Evolutionary conservation across 2,888 invertebrate species (phyloP).

Genomic region (Shargacucullia verbasci): DNA sequence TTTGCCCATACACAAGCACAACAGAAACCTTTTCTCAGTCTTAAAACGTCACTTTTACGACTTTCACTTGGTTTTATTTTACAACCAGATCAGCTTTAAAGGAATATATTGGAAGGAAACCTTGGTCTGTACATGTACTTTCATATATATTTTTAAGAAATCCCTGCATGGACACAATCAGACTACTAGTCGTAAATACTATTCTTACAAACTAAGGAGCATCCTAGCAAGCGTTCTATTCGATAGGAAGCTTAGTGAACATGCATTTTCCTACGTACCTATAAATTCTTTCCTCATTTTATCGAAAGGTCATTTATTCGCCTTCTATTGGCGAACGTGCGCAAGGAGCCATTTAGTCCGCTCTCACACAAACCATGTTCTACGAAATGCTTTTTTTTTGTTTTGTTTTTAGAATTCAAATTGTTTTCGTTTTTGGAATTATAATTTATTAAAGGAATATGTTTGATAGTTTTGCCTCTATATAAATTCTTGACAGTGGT

Average conservation of each 20-base stretch:
- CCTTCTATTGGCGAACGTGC: constrained; percentile 76
- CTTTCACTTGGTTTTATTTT: not conserved
- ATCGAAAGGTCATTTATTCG: constrained; percentile 80
- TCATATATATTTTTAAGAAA: not conserved
- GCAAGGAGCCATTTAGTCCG: constrained; percentile 37
- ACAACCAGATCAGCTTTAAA: not conserved
- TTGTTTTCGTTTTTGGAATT: no score
- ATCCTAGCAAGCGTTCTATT: constrained; percentile 47
- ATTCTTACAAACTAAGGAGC: constrained; percentile 46
- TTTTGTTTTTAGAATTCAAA: not conserved
- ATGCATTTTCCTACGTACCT: constrained; percentile 72
- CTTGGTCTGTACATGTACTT: no score
- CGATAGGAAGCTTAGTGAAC: constrained; percentile 60
- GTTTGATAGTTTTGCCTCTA: no score
- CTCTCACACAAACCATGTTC: constrained; percentile 48
- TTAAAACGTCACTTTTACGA: constrained; percentile 1
- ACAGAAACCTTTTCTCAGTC: not conserved
- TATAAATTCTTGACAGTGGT: no score
- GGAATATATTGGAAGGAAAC: not conserved
- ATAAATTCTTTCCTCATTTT: constrained; percentile 82
- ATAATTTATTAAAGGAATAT: no score
- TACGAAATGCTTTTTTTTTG: constrained; percentile 1
- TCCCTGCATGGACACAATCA: not conserved
- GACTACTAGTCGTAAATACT: constrained; percentile 37
- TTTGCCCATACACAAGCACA: no score